These are phyloP conservation scores for Tenthredo livida DNA, from an alignment of 2,888 invertebrate genomes.

Conservation along the genomic window DNA sequence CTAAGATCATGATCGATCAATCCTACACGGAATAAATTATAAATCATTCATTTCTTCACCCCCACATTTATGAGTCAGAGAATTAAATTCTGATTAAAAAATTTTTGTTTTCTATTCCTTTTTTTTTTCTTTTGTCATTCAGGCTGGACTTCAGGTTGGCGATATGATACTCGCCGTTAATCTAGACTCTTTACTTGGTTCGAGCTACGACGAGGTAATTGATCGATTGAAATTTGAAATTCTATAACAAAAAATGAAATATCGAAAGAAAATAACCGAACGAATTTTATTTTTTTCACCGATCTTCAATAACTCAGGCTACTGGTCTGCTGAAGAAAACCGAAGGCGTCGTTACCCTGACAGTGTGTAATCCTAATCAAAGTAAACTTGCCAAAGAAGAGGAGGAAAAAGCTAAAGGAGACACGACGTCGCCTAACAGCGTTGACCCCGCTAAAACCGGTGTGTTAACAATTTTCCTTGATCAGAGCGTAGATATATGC, in stretches of 20 bases:
- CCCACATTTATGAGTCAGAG: no score
- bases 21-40: neutral
- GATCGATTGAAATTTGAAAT: neutral
- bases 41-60: no score
- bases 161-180: slow-evolving; percentile 98
- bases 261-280: neutral
- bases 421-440: slow-evolving; percentile 55
- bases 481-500: neutral
- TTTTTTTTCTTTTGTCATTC: slow-evolving; percentile 68
- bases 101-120: slow-evolving; percentile 67
- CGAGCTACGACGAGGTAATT: slow-evolving; percentile 91
- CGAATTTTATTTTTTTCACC: slow-evolving; percentile 13
- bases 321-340: slow-evolving; percentile 91
- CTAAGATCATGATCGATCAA: neutral
- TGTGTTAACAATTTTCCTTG: neutral
- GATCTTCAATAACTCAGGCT: slow-evolving; percentile 81
- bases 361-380: slow-evolving; percentile 91
- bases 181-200: slow-evolving; percentile 92
- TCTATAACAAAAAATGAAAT: neutral
- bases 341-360: slow-evolving; percentile 91
- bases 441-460: neutral
- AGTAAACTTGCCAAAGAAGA: slow-evolving; percentile 82
- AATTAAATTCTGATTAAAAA: neutral
- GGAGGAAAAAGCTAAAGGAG: slow-evolving; percentile 74
- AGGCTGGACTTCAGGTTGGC: slow-evolving; percentile 97